Percentiles rank a stretch among this genome's conserved stretches.
These are phyloP conservation scores for Amblyjoppa fuscipennis DNA, from an alignment of 2,888 invertebrate species.

Conservation along the genomic window DNA sequence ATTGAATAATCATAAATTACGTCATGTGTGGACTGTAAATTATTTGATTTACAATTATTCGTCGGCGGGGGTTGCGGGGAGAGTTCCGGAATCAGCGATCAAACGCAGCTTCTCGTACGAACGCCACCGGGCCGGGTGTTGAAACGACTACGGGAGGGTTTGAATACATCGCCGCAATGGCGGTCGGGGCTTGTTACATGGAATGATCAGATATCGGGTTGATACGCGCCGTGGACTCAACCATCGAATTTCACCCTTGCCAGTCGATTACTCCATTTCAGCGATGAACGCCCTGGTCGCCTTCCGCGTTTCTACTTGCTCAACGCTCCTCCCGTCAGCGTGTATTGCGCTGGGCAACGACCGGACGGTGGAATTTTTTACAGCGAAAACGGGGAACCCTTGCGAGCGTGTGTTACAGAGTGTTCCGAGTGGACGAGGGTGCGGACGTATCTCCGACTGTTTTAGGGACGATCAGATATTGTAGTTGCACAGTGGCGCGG, in stretches of 20 bases:
- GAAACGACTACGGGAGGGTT: slow-evolving; percentile 47
- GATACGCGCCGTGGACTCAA: slow-evolving; percentile 53
- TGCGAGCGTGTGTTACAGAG: slow-evolving; percentile 10
- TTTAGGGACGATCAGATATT: slow-evolving; percentile 64
- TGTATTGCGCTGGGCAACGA: slow-evolving; percentile 10
- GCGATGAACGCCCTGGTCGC: slow-evolving; percentile 58
- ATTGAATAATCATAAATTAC: slow-evolving; percentile 61
- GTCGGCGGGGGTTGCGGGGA: slow-evolving; percentile 28
- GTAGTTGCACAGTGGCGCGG: slow-evolving; percentile 45
- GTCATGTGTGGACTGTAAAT: slow-evolving; percentile 50
- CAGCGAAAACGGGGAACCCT: slow-evolving; percentile 19
- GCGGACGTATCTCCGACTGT: slow-evolving; percentile 62
- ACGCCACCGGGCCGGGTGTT: slow-evolving; percentile 20
- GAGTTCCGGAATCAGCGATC: slow-evolving; percentile 49
- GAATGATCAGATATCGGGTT: slow-evolving; percentile 63
- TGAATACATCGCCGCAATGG: slow-evolving; percentile 31
- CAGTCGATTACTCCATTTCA: slow-evolving; percentile 69
- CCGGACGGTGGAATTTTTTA: slow-evolving; percentile 15
- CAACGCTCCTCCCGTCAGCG: background rate
- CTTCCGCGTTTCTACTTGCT: slow-evolving; percentile 9
- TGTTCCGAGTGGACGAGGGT: slow-evolving; percentile 43
- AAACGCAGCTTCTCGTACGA: slow-evolving; percentile 33
- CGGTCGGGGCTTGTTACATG: slow-evolving; percentile 24
- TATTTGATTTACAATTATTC: slow-evolving; percentile 60
- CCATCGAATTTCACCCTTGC: slow-evolving; percentile 61